phyloP scores from a whole-genome alignment of 2,797 vertebrate genomes.

The Epinephelus malabaricus region DNA sequence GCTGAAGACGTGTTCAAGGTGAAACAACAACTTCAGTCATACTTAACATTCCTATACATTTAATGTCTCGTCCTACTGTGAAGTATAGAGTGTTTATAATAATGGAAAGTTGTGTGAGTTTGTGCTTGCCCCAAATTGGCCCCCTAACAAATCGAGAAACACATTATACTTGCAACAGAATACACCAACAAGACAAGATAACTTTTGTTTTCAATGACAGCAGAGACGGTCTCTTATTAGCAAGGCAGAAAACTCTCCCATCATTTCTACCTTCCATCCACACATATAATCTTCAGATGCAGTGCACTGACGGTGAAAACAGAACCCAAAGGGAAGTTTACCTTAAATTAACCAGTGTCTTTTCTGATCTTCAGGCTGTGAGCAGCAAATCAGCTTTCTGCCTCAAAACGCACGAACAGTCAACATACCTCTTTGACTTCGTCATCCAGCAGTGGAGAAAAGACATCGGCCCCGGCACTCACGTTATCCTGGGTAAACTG shows the following conservation, averaged over 20 bases:
- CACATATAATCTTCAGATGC: not conserved
- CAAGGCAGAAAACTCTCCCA: not conserved
- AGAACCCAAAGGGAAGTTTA: not conserved
- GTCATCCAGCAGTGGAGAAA: constrained; percentile 90
- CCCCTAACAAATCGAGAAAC: not conserved
- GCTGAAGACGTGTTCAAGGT: constrained; percentile 91
- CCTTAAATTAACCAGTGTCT: not conserved
- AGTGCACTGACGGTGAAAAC: not conserved
- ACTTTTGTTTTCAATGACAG: no score
- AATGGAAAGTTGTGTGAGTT: not conserved
- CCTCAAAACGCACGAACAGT: constrained; percentile 86
- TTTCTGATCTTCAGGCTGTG: constrained; percentile 84
- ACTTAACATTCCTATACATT: not conserved
- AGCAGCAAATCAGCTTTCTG: constrained; percentile 88
- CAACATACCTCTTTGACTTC: constrained; percentile 77
- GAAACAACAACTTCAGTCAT: not conserved
- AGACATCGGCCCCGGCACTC: constrained; percentile 80
- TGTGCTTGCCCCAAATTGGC: not conserved
- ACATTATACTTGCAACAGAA: not conserved
- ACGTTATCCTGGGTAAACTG: constrained; percentile 88
- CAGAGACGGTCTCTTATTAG: no score
- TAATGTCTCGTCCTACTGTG: not conserved
- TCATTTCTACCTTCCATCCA: not conserved
- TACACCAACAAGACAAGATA: no score
- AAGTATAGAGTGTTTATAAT: not conserved